Conservation (phyloP, 2,888 invertebrate genomes). For the Neuroscelio doddi region DNA sequence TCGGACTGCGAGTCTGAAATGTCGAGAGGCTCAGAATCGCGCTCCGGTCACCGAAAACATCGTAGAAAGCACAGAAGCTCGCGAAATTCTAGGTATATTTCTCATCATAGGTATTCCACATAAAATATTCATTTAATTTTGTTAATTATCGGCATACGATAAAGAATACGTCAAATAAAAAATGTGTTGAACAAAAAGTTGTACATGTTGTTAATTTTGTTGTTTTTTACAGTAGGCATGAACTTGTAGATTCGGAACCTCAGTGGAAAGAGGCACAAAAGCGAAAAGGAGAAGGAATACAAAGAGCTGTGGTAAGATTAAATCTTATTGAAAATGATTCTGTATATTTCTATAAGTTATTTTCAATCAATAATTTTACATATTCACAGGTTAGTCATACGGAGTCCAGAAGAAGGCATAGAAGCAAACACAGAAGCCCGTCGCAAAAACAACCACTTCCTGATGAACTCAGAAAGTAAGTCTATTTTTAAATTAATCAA, state of each 20-base stretch:
- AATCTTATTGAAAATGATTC: too few relatives aligned
- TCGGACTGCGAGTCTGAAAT: constrained; percentile 94
- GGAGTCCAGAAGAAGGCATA: constrained; percentile 64
- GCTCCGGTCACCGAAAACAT: constrained; percentile 82
- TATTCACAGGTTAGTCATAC: constrained; percentile 58
- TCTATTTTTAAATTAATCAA: constrained; percentile 12
- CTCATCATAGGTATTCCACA: too few relatives aligned
- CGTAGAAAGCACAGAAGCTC: constrained; percentile 82
- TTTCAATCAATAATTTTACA: neutral
- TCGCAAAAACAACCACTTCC: constrained; percentile 69
- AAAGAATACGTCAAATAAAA: too few relatives aligned
- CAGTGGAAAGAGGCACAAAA: constrained; percentile 93
- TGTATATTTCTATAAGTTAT: neutral
- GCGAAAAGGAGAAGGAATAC: constrained; percentile 77
- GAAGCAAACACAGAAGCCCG: constrained; percentile 69
- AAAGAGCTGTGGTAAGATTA: constrained; percentile 70
- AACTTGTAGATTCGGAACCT: constrained; percentile 88
- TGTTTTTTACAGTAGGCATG: constrained; percentile 71
- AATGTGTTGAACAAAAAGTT: too few relatives aligned
- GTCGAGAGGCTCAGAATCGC: constrained; percentile 84
- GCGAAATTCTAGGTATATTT: constrained; percentile 75
- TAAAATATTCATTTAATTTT: too few relatives aligned
- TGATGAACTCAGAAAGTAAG: constrained; percentile 69
- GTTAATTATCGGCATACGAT: too few relatives aligned
- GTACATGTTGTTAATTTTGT: too few relatives aligned